Evolutionary conservation across 1,140 invertebrate species (phyloP).

Genomic region (Colletes latitarsis): DNA sequence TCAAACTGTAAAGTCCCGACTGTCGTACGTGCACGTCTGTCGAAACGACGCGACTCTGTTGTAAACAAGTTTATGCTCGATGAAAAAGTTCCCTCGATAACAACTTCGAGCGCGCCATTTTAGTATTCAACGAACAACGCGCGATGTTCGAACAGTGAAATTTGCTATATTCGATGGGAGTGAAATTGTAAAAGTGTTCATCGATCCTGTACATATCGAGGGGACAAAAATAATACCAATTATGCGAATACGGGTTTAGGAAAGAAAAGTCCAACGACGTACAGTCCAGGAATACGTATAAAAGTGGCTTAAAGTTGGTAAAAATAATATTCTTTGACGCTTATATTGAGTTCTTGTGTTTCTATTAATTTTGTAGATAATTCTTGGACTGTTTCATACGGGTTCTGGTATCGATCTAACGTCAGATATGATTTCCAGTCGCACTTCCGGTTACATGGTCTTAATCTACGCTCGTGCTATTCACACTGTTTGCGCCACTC

Average conservation of each 20-base stretch:
- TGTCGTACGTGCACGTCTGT: conserved; percentile 2
- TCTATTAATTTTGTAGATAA: no score
- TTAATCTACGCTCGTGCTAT: no score
- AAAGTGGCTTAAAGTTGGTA: no score
- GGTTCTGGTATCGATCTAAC: no score
- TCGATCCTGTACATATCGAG: not conserved
- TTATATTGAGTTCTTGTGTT: no score
- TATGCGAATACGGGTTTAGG: not conserved
- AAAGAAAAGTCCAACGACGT: not conserved
- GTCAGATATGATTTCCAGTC: no score
- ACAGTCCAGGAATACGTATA: no score
- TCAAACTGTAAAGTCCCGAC: conserved; percentile 23
- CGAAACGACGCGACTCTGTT: conserved; percentile 17
- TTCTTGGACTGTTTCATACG: no score
- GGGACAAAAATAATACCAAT: not conserved
- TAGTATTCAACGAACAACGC: not conserved
- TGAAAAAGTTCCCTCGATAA: conserved; percentile 37
- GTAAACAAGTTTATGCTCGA: conserved; percentile 27
- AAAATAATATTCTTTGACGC: no score
- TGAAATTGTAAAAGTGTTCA: not conserved
- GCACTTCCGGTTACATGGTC: no score
- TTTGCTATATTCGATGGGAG: not conserved
- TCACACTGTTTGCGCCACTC: no score
- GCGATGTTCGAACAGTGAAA: not conserved
- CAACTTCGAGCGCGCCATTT: conserved; percentile 1